These are phyloP conservation scores for Macaca nemestrina DNA, from an alignment of 2,113 vertebrate species.

Conservation along the genomic window DNA sequence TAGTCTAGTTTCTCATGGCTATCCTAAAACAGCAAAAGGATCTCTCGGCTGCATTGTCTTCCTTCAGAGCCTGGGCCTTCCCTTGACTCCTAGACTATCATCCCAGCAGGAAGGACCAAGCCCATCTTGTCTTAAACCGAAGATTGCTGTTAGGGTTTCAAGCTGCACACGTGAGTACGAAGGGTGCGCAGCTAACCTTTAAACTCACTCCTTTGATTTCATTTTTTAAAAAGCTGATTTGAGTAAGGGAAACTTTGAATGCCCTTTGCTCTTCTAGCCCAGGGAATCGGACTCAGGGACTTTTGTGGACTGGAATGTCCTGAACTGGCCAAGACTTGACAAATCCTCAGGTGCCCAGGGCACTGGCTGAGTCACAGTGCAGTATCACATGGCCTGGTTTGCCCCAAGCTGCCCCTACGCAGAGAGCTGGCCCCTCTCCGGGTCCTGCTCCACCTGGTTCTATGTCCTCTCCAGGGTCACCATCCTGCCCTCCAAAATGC, in stretches of 20 bases:
- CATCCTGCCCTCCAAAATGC: not conserved
- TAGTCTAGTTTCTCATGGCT: not conserved
- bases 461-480: accelerated
- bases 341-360: not conserved
- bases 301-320: not conserved
- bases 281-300: constrained; percentile 31
- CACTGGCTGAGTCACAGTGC: not conserved
- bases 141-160: constrained; percentile 84
- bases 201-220: not conserved
- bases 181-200: accelerated
- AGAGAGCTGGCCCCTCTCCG: not conserved
- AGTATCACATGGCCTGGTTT: not conserved
- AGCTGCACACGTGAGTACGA: constrained; percentile 83
- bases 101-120: constrained; percentile 86
- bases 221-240: not conserved
- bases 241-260: not conserved
- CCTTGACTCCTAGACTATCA: constrained; percentile 84
- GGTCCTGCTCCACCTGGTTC: not conserved
- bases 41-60: not conserved
- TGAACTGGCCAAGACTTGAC: not conserved
- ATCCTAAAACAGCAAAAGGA: not conserved
- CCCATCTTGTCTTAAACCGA: constrained; percentile 85
- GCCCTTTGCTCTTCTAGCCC: not conserved
- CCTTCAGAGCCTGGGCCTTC: not conserved
- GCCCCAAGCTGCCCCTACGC: not conserved